phyloP scores from a whole-genome alignment of 2,797 vertebrate species.

The Austrolebias charrua region DNA sequence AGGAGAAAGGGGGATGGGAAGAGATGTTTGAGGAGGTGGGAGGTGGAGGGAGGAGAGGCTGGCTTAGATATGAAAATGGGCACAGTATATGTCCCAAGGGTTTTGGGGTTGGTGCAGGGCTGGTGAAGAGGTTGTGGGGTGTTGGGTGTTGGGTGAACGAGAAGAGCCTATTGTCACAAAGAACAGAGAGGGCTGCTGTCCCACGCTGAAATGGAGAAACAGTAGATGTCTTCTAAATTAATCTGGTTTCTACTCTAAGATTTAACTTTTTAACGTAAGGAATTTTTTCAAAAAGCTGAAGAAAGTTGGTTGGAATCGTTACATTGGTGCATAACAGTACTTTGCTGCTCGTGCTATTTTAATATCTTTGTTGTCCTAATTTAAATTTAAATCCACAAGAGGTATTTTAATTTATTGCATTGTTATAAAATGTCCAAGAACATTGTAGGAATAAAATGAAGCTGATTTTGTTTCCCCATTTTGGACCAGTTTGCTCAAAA shows the following conservation, averaged over 20 bases:
- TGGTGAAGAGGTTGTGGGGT: constrained; percentile 57
- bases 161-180: constrained; percentile 21
- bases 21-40: constrained; percentile 16
- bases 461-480: neutral
- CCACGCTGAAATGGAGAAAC: constrained; percentile 19
- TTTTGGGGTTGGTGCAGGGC: constrained; percentile 46
- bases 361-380: no score
- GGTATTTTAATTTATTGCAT: no score
- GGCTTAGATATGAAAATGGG: constrained; percentile 71
- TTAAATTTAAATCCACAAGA: no score
- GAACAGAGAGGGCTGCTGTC: constrained; percentile 10
- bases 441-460: no score
- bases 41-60: constrained; percentile 37
- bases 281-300: neutral
- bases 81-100: constrained; percentile 70
- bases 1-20: constrained; percentile 35
- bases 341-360: no score
- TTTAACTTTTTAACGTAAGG: neutral
- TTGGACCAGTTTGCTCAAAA: no score
- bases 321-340: neutral
- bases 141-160: constrained; percentile 43
- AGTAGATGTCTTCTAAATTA: constrained; percentile 4
- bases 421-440: no score
- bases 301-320: neutral
- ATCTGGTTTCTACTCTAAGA: neutral